Conservation (phyloP, 1,140 invertebrate species). For the Leptinotarsa lineolata region DNA sequence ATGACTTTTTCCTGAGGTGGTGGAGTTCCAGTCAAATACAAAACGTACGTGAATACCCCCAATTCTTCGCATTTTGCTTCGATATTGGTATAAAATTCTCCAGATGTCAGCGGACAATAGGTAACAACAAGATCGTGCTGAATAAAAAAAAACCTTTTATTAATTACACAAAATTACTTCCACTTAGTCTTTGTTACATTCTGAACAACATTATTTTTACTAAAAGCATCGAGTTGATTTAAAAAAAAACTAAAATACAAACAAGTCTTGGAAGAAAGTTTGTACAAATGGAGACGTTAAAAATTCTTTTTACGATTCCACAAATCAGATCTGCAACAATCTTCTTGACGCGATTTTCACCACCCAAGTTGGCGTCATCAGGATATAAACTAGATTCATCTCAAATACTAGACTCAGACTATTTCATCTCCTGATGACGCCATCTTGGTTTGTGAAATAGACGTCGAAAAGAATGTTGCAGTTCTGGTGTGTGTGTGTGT, state of each 20-base stretch:
- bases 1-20: slow-evolving; percentile 32
- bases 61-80: slow-evolving; percentile 39
- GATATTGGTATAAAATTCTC: slow-evolving; percentile 28
- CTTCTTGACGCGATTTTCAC: too few species aligned
- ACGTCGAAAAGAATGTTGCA: too few species aligned
- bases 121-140: slow-evolving; percentile 35
- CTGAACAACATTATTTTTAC: not conserved
- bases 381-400: too few species aligned
- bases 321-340: too few species aligned
- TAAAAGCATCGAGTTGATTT: not conserved
- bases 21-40: slow-evolving; percentile 36
- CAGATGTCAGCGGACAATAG: slow-evolving; percentile 33
- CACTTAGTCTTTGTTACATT: not conserved
- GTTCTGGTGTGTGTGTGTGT: too few species aligned
- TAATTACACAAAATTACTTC: not conserved
- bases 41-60: slow-evolving; percentile 36
- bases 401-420: too few species aligned
- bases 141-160: slow-evolving; percentile 24
- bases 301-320: too few species aligned
- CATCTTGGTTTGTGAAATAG: too few species aligned
- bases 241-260: slow-evolving; percentile 2
- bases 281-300: not conserved
- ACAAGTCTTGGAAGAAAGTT: not conserved
- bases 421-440: too few species aligned
- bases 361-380: too few species aligned